phyloP scores from a whole-genome alignment of 92 coral and sea anemone species.

The Palythoa grandiflora region DNA sequence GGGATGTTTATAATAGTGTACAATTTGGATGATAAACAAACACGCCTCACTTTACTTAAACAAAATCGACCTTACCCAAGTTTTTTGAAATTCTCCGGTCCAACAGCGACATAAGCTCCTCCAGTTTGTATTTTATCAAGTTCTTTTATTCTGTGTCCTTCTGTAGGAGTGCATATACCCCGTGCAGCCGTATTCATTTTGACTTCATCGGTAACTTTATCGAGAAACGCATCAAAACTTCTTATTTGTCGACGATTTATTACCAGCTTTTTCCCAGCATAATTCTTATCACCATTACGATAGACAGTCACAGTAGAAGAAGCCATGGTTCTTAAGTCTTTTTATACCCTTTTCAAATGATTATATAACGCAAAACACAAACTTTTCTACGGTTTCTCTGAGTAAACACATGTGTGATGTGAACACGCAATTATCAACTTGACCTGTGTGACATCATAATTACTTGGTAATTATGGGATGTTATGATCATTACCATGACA shows the following conservation, averaged over 20 bases:
- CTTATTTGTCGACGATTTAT: constrained; percentile 44
- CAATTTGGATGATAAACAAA: neutral
- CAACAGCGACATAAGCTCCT: constrained; percentile 42
- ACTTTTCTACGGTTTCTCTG: neutral
- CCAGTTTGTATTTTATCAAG: constrained; percentile 46
- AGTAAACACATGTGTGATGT: neutral
- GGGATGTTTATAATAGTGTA: neutral
- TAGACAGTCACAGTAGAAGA: constrained; percentile 39
- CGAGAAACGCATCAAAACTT: constrained; percentile 47
- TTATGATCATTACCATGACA: constrained; percentile 24
- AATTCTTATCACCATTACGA: constrained; percentile 43
- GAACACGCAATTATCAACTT: neutral
- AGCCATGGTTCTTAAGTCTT: constrained; percentile 23
- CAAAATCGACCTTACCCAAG: constrained; percentile 10
- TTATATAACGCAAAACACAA: neutral
- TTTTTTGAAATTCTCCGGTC: constrained; percentile 41
- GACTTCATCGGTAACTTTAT: constrained; percentile 41
- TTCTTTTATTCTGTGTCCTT: constrained; percentile 43
- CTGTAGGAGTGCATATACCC: constrained; percentile 39
- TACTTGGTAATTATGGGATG: constrained; percentile 38
- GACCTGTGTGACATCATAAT: constrained; percentile 39
- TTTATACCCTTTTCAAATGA: constrained; percentile 2
- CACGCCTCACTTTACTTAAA: neutral
- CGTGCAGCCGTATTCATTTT: constrained; percentile 40
- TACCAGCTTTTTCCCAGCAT: constrained; percentile 42